Conservation (phyloP, 2,113 vertebrate genomes). For the Deroptyus accipitrinus region DNA sequence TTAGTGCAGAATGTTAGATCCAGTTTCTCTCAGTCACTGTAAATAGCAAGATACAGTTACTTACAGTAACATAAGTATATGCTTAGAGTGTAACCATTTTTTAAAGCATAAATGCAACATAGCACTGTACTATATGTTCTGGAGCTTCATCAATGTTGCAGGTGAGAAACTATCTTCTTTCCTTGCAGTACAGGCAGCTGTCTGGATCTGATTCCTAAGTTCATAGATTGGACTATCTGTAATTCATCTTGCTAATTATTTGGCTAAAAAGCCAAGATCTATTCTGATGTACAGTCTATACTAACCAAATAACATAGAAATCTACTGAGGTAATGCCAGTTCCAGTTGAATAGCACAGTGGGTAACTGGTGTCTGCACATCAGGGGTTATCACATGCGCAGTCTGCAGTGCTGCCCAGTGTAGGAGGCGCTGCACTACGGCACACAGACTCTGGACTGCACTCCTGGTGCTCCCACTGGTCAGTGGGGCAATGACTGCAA, state of each 20-base stretch:
- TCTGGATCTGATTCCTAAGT: background rate
- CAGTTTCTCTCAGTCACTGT: background rate
- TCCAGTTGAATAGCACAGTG: background rate
- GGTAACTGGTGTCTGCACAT: rapidly evolving
- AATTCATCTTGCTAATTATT: background rate
- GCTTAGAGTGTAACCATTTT: background rate
- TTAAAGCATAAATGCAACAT: background rate
- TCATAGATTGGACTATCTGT: background rate
- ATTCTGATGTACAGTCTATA: background rate
- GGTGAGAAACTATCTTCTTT: background rate
- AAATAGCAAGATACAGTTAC: background rate
- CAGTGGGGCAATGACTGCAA: background rate
- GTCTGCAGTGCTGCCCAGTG: rapidly evolving
- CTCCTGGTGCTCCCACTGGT: rapidly evolving
- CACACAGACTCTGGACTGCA: rapidly evolving
- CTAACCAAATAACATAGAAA: background rate
- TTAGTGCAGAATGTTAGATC: background rate
- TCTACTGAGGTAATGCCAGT: background rate
- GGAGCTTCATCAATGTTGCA: background rate
- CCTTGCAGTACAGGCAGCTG: background rate
- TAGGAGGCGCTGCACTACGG: rapidly evolving
- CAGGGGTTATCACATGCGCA: rapidly evolving
- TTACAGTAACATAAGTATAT: background rate
- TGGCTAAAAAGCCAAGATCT: background rate
- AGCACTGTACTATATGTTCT: too few relatives aligned